Conservation (phyloP, 2,797 vertebrate genomes). For the Mormyrus proboscirostris region DNA sequence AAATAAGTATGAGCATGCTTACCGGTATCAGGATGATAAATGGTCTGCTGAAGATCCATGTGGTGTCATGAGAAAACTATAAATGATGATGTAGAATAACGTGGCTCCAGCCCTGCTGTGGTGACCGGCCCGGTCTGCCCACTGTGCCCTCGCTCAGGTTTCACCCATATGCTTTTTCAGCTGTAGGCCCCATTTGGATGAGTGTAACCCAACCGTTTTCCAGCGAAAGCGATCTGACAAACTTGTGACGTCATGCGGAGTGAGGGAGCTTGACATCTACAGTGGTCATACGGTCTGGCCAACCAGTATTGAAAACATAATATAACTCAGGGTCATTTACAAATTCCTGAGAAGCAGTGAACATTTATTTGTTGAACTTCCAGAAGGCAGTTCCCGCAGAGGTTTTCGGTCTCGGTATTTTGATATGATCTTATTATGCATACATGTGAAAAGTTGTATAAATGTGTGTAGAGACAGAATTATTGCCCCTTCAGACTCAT, state of each 20-base stretch:
- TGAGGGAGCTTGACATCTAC: not conserved
- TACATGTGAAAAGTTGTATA: not conserved
- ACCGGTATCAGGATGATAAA: not conserved
- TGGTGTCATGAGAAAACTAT: not conserved
- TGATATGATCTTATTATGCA: not conserved
- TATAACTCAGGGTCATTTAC: not conserved
- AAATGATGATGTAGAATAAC: not conserved
- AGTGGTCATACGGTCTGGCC: not conserved
- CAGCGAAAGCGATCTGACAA: slow-evolving; percentile 13
- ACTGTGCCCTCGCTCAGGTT: slow-evolving; percentile 48
- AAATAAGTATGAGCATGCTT: not conserved
- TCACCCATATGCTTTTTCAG: slow-evolving; percentile 34
- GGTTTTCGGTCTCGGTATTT: not conserved
- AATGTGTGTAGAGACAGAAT: not conserved
- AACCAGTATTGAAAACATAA: not conserved
- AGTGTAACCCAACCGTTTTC: slow-evolving; percentile 1
- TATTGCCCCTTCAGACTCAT: not conserved
- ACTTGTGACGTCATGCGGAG: not conserved
- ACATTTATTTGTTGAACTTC: not conserved
- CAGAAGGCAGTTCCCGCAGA: not conserved
- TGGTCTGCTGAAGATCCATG: not conserved
- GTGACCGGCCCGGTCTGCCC: not conserved
- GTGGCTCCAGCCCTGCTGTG: not conserved
- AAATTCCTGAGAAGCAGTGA: not conserved
- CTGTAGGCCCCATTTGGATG: slow-evolving; percentile 4